These are phyloP conservation scores for Marmota monax DNA, from an alignment of 2,113 vertebrate species.

Conservation along the genomic window DNA sequence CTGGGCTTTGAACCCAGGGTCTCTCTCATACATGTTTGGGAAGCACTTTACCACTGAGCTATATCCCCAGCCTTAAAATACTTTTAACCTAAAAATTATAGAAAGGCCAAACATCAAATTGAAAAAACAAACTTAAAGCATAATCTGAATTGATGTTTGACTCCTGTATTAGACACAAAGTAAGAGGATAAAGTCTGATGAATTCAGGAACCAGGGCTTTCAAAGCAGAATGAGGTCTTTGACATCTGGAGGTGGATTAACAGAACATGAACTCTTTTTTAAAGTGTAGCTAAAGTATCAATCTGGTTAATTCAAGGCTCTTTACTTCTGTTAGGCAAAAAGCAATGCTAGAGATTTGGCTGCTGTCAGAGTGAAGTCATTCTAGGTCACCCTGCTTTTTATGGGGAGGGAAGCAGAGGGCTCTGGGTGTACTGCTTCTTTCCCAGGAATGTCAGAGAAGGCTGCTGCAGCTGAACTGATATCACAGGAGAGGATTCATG, in stretches of 20 bases:
- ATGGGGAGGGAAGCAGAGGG: background rate
- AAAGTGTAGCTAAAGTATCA: background rate
- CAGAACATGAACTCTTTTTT: background rate
- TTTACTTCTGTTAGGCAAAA: background rate
- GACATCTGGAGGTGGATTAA: background rate
- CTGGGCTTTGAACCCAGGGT: no score
- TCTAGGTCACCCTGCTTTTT: background rate
- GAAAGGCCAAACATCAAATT: slow-evolving; percentile 46
- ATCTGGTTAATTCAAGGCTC: background rate
- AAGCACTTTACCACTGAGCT: no score
- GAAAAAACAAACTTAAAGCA: slow-evolving; percentile 3
- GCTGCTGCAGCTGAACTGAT: background rate
- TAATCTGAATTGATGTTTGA: background rate
- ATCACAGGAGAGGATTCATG: background rate
- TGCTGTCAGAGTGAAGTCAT: background rate
- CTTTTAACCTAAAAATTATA: background rate
- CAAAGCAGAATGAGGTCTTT: background rate
- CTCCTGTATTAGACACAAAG: background rate
- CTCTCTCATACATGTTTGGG: no score
- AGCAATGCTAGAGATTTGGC: background rate
- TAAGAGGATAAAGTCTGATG: background rate
- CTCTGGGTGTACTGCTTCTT: background rate
- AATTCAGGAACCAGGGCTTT: background rate
- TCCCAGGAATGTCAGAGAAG: background rate
- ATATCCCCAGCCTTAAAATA: background rate